Percentiles rank a stretch among this genome's conserved stretches.
phyloP scores from a whole-genome alignment of 1,140 invertebrate genomes.

The Triops longicaudatus region DNA sequence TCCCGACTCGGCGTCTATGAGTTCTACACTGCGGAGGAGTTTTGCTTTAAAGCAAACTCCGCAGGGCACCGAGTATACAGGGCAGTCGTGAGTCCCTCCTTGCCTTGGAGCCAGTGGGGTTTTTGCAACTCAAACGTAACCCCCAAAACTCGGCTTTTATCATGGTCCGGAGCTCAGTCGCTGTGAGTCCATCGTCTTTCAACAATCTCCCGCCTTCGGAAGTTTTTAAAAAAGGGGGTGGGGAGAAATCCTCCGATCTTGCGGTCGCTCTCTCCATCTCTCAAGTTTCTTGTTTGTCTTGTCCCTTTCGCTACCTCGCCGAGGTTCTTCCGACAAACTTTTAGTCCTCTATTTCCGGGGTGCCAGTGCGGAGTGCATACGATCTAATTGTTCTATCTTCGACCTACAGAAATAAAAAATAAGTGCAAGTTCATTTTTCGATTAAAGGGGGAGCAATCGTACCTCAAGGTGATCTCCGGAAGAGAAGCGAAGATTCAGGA shows the following conservation, averaged over 20 bases:
- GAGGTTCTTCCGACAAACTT: background rate
- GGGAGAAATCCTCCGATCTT: background rate
- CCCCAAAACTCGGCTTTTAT: conserved; percentile 11
- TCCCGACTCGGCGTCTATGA: background rate
- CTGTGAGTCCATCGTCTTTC: conserved; percentile 1
- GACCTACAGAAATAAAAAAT: background rate
- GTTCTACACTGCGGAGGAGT: background rate
- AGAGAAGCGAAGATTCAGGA: background rate
- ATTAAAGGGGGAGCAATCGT: too few species aligned
- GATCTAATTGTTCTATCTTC: background rate
- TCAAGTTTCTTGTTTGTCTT: background rate
- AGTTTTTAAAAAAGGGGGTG: background rate
- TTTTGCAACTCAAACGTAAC: conserved; percentile 15
- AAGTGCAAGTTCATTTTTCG: background rate
- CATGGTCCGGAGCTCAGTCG: conserved; percentile 2
- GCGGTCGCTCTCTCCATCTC: background rate
- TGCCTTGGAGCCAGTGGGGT: background rate
- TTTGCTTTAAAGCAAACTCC: background rate
- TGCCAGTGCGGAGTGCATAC: background rate
- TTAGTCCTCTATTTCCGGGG: background rate
- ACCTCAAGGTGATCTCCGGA: too few species aligned
- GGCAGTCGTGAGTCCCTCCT: background rate
- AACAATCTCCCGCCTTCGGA: background rate
- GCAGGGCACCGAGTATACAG: background rate
- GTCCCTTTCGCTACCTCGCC: background rate